Evolutionary conservation across 2,797 vertebrate genomes (phyloP).

Genomic region (Mionectes olivaceus): DNA sequence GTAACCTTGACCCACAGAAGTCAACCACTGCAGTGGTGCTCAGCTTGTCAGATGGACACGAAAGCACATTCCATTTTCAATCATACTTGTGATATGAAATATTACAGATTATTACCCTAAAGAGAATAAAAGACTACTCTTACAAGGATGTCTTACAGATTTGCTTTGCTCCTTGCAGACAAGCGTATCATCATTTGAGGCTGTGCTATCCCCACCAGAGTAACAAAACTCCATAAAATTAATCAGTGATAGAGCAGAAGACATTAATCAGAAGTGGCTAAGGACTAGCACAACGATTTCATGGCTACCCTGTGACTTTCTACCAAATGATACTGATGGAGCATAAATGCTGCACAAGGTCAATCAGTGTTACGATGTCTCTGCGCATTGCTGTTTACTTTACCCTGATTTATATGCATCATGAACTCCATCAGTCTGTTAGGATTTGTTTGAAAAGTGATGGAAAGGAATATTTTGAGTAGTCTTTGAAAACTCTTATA

Average conservation of each 20-base stretch:
- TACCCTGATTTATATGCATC: neutral
- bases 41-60: neutral
- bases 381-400: neutral
- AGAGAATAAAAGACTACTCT: neutral
- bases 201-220: neutral
- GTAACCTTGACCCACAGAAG: neutral
- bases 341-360: neutral
- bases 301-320: neutral
- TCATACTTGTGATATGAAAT: neutral
- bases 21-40: neutral
- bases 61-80: neutral
- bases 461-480: neutral
- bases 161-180: neutral
- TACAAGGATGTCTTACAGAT: neutral
- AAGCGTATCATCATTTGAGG: neutral
- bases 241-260: neutral
- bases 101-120: neutral
- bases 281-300: neutral
- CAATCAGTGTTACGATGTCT: neutral
- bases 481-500: neutral
- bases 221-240: slow-evolving; percentile 40
- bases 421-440: neutral
- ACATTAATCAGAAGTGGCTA: neutral
- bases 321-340: neutral
- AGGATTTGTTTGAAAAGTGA: neutral